Evolutionary conservation across 1,140 invertebrate genomes (phyloP), one percentile per base, ranked within the genome.

Genomic region (Hesperophylax magnus): DNA sequence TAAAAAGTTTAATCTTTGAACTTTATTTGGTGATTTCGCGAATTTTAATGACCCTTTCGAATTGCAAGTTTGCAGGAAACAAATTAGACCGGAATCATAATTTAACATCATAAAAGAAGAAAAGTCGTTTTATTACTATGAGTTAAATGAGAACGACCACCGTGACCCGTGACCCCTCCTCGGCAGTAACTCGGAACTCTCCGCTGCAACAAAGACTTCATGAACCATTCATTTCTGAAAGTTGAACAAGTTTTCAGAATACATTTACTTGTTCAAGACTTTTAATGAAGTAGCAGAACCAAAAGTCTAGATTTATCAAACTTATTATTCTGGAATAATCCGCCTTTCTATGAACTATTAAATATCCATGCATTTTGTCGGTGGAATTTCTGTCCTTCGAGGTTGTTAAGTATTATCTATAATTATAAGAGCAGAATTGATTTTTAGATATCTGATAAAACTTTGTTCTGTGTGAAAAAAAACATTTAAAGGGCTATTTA

Each of bases 171-270:
- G 63, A 71, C 39, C 67, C 22, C n/a, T 52, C 6, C 39, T 71
- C 67, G 22, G 67, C 3, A 47, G 18, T 20, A 65, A 71, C 34
- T 71, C 15, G 67, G 22, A 71, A 39, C 67, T 71, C 24, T 71
- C 24, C 39, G 39, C 67, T 71, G 67, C 67, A 71, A 71, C 67
- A 71, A 71, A 71, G 67, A 52, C 17, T 71, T 71, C 31, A 71
- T 39, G 24, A 71, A 71, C 67, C 15, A 20, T 71, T 71, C 24
- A 47, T 71, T 71, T 52, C 31, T 71, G 39, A 18, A 71, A 71
- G 67, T 71, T 71, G 20, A 53, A 71, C 53, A 71, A 71, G n/a
- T 71, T 67, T 71, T 53, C n/a, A 71, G 67, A 71, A 71, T 71
- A 52, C 18, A 71, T 71, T 71, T 47, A 71, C 31, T 71, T 71